Conservation (phyloP, 2,113 vertebrate genomes). For the Perca flavescens region DNA sequence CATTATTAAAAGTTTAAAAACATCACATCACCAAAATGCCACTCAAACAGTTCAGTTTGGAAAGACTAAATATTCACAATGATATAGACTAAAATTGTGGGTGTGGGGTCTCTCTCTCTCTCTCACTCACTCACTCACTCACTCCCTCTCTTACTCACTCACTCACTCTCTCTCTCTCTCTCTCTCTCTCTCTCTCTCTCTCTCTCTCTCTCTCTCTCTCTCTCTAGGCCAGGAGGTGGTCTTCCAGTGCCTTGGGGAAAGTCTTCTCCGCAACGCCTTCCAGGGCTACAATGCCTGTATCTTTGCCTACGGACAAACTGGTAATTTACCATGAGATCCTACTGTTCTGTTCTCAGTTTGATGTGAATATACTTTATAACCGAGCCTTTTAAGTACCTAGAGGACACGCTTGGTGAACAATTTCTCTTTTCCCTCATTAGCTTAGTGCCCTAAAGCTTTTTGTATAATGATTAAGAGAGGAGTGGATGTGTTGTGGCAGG, state of each 20-base stretch:
- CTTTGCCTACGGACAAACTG: slow-evolving; percentile 98
- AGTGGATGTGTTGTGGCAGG: slow-evolving; percentile 25
- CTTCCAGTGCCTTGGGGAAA: slow-evolving; percentile 98
- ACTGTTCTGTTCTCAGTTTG: not conserved
- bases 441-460: slow-evolving; percentile 6
- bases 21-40: not conserved
- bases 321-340: slow-evolving; percentile 73
- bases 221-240: slow-evolving; percentile 94
- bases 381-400: not conserved
- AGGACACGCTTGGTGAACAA: not conserved
- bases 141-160: too few relatives aligned
- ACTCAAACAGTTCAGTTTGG: not conserved
- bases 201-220: not conserved
- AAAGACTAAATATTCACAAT: not conserved
- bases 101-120: slow-evolving; percentile 25
- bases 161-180: too few relatives aligned
- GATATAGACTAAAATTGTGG: not conserved
- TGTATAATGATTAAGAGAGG: slow-evolving; percentile 14
- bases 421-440: not conserved
- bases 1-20: not conserved
- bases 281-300: slow-evolving; percentile 98
- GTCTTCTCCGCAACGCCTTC: slow-evolving; percentile 96
- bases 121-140: too few relatives aligned
- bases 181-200: too few relatives aligned
- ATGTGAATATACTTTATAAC: not conserved